These are phyloP conservation scores for Ahaetulla prasina DNA, from an alignment of 2,113 vertebrate genomes.

Conservation along the genomic window DNA sequence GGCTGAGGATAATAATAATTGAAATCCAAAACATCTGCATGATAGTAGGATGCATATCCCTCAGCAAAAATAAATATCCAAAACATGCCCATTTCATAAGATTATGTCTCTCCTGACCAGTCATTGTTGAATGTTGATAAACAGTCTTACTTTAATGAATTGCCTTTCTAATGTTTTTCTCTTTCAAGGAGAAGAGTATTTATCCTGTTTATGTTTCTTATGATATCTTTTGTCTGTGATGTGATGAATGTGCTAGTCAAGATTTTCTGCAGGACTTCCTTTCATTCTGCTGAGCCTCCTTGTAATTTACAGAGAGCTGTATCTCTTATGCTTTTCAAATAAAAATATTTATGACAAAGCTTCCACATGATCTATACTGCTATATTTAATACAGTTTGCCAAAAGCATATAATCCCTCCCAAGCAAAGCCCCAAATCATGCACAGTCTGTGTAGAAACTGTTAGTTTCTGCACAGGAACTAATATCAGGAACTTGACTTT, in stretches of 20 bases:
- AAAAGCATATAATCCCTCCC: constrained; percentile 1
- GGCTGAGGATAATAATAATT: background rate
- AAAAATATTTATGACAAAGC: constrained; percentile 18
- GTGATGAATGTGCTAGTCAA: constrained; percentile 39
- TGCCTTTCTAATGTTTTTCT: constrained; percentile 5
- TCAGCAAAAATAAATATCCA: background rate
- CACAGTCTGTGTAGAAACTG: background rate
- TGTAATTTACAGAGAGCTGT: constrained; percentile 31
- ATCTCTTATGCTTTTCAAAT: constrained; percentile 31
- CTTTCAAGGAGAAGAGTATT: constrained; percentile 10
- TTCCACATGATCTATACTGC: constrained; percentile 12
- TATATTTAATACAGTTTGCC: constrained; percentile 25
- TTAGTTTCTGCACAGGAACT: background rate
- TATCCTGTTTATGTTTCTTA: constrained; percentile 23
- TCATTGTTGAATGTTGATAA: background rate
- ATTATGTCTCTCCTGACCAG: background rate
- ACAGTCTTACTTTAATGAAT: background rate
- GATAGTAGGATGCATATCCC: background rate
- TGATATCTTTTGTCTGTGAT: constrained; percentile 31
- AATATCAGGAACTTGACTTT: background rate
- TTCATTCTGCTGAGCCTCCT: constrained; percentile 30
- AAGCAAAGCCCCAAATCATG: constrained; percentile 14
- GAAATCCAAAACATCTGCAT: background rate
- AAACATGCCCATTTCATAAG: background rate
- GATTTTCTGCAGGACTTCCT: constrained; percentile 33